Percentiles rank a stretch among this genome's conserved stretches.
phyloP scores from a whole-genome alignment of 1,140 invertebrate genomes.

The Stegodyphus dumicola region DNA sequence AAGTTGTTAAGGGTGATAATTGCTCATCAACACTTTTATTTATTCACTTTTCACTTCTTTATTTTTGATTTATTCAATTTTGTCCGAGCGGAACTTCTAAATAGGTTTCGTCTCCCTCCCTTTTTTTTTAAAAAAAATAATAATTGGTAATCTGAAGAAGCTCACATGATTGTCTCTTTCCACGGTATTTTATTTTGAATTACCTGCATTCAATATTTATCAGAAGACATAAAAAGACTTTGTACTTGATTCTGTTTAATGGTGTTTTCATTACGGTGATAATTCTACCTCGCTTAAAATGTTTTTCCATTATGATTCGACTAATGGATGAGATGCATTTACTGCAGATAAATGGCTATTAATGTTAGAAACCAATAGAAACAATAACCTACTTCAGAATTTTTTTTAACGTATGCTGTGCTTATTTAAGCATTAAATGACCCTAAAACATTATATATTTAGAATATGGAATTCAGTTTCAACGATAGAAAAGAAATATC shows the following conservation, averaged over 20 bases:
- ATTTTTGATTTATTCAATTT: conserved; percentile 44
- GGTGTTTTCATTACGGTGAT: conserved; percentile 34
- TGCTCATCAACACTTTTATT: conserved; percentile 19
- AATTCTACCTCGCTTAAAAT: background rate
- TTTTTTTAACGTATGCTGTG: too few relatives aligned
- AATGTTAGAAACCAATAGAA: too few relatives aligned
- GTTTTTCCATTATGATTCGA: too few relatives aligned
- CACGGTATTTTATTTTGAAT: conserved; percentile 27
- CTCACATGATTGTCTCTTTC: conserved; percentile 30
- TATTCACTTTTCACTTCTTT: background rate
- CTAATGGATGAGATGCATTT: too few relatives aligned
- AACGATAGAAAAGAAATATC: too few relatives aligned
- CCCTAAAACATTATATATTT: too few relatives aligned
- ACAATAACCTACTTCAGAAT: too few relatives aligned
- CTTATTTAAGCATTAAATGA: too few relatives aligned
- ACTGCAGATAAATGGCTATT: too few relatives aligned
- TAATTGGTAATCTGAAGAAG: background rate
- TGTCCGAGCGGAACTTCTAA: conserved; percentile 19
- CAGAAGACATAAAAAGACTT: conserved; percentile 21
- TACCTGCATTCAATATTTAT: conserved; percentile 23
- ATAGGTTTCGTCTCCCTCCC: conserved; percentile 12
- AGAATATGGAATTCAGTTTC: too few relatives aligned
- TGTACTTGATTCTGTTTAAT: conserved; percentile 16
- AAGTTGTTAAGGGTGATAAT: conserved; percentile 35
- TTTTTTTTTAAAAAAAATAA: background rate